These are phyloP conservation scores for Dendrocopos noguchii DNA, from an alignment of 2,113 vertebrate genomes.

Conservation along the genomic window DNA sequence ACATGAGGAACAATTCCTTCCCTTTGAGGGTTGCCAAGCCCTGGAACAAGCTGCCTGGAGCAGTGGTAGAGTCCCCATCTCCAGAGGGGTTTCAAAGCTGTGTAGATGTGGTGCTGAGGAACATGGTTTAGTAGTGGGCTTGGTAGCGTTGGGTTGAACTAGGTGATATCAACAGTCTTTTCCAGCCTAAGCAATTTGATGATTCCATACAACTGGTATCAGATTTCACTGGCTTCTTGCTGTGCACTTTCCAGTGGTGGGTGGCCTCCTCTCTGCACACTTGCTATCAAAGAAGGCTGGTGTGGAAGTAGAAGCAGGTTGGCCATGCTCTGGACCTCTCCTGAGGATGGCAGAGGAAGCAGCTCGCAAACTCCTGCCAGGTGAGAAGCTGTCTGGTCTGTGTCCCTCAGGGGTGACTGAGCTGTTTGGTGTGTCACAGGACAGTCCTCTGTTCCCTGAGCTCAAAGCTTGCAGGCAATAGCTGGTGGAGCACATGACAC, in stretches of 20 bases:
- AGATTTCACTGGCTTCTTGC: neutral
- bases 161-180: no score
- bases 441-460: neutral
- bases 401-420: neutral
- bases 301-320: constrained; percentile 87
- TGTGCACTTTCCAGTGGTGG: constrained; percentile 84
- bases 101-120: no score
- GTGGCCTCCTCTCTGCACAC: constrained; percentile 95
- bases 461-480: neutral
- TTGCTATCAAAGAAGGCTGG: constrained; percentile 89
- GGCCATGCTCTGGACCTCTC: constrained; percentile 95
- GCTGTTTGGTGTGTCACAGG: neutral
- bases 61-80: no score
- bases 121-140: no score
- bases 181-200: no score
- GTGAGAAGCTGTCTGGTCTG: constrained; percentile 65
- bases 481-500: neutral
- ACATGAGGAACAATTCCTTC: no score
- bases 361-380: constrained; percentile 93
- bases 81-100: no score
- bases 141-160: no score
- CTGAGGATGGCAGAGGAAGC: constrained; percentile 94
- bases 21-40: no score
- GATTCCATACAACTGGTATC: neutral
- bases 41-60: no score